Percentiles rank a stretch among this genome's conserved stretches.
These are phyloP conservation scores for Chrysopilus asiliformis DNA, from an alignment of 2,888 invertebrate genomes.

Conservation along the genomic window DNA sequence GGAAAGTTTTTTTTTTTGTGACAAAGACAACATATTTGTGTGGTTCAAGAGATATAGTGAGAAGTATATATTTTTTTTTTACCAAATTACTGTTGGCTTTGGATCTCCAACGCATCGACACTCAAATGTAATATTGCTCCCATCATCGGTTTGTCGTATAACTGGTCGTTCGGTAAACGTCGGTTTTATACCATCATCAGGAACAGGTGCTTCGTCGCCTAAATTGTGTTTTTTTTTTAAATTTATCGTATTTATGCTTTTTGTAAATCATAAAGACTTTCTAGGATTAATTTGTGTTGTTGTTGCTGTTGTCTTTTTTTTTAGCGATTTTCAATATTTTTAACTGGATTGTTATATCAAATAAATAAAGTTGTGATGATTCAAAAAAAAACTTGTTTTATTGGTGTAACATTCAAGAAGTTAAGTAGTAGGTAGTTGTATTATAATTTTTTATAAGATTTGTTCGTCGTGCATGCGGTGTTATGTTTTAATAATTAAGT, in stretches of 20 bases:
- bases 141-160: slow-evolving; percentile 93
- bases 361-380: background rate
- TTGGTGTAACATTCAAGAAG: slow-evolving; percentile 1
- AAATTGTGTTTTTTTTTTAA: slow-evolving; percentile 22
- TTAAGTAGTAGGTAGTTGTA: background rate
- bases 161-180: slow-evolving; percentile 96
- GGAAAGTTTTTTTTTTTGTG: background rate
- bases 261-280: background rate
- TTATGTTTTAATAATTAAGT: background rate
- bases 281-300: slow-evolving; percentile 4
- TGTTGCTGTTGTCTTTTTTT: slow-evolving; percentile 3
- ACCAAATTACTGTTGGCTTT: slow-evolving; percentile 87
- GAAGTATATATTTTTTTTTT: too few species aligned
- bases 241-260: slow-evolving; percentile 3
- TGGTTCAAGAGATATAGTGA: too few species aligned
- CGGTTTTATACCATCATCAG: slow-evolving; percentile 88
- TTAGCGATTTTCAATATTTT: background rate
- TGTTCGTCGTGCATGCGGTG: slow-evolving; percentile 1
- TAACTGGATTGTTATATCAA: slow-evolving; percentile 1
- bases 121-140: slow-evolving; percentile 89
- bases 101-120: slow-evolving; percentile 97
- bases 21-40: too few species aligned
- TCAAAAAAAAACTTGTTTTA: slow-evolving; percentile 4
- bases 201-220: slow-evolving; percentile 93
- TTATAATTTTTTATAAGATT: too few species aligned